phyloP scores from a whole-genome alignment of 1,140 invertebrate species.

The Ceratina australensis region DNA sequence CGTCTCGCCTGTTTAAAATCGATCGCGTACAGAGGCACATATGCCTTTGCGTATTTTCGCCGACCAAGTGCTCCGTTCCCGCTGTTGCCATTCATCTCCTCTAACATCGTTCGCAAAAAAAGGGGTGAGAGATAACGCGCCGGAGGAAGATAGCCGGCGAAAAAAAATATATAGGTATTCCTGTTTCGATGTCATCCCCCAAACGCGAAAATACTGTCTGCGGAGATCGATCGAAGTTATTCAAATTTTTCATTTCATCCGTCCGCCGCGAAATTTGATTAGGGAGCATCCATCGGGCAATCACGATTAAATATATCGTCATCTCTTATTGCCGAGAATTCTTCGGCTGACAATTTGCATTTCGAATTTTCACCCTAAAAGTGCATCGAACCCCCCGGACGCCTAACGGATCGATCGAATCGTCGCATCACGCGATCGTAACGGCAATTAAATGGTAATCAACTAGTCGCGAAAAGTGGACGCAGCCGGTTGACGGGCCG shows the following conservation, averaged over 20 bases:
- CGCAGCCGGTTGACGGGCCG: not conserved
- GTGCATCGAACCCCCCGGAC: constrained; percentile 3
- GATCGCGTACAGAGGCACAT: constrained; percentile 68
- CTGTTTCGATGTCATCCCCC: not conserved
- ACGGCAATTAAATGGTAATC: constrained; percentile 15
- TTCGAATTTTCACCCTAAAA: not conserved
- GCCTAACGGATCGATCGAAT: not conserved
- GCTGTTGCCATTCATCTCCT: constrained; percentile 21
- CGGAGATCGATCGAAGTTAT: not conserved
- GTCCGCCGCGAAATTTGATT: not conserved
- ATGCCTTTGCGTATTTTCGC: constrained; percentile 57
- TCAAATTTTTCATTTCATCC: not conserved
- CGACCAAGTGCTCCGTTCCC: constrained; percentile 43
- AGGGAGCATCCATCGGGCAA: not conserved
- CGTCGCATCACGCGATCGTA: not conserved
- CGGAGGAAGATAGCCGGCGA: not conserved
- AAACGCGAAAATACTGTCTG: not conserved
- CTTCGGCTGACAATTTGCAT: not conserved
- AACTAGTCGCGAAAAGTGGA: not conserved
- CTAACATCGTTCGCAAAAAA: not conserved
- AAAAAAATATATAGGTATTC: not conserved
- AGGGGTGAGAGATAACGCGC: too few relatives aligned
- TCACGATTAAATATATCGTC: not conserved
- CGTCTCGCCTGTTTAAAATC: constrained; percentile 75
- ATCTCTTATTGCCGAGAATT: not conserved